A percentile compares a stretch with the other conserved stretches of the same genome.
phyloP scores from a whole-genome alignment of 2,797 vertebrate genomes.

The Ctenochaetus hawaiiensis region DNA sequence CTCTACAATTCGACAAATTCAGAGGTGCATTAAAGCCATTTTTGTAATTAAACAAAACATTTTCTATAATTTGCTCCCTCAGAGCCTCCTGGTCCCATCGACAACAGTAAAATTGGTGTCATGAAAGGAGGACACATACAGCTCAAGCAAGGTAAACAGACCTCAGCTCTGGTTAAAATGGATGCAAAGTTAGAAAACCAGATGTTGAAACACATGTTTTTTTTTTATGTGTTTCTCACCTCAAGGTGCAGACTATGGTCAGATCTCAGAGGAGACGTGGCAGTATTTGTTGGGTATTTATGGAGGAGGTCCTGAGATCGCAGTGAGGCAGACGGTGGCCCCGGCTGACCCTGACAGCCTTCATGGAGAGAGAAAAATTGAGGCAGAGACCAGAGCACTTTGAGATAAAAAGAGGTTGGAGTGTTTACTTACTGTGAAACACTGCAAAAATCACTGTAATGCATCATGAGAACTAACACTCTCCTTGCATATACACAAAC shows the following conservation, averaged over 20 bases:
- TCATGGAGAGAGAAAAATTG: constrained; percentile 95
- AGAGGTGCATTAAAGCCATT: neutral
- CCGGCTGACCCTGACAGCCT: constrained; percentile 87
- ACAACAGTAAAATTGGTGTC: constrained; percentile 95
- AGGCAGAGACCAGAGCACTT: constrained; percentile 94
- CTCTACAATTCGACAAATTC: neutral
- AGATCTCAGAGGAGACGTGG: constrained; percentile 99
- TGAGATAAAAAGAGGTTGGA: constrained; percentile 81
- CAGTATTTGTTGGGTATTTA: constrained; percentile 92
- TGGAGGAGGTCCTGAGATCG: constrained; percentile 93
- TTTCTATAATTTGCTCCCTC: constrained; percentile 14
- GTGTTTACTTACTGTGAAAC: neutral
- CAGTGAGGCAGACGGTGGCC: constrained; percentile 91
- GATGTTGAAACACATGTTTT: neutral
- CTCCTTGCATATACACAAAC: neutral
- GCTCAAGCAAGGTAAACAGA: constrained; percentile 93
- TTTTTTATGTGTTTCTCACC: neutral
- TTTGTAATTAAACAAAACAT: neutral
- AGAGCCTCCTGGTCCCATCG: constrained; percentile 96
- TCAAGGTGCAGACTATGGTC: constrained; percentile 96
- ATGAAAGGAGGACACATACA: constrained; percentile 94
- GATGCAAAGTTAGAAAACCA: neutral
- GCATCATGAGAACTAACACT: neutral
- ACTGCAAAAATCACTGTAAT: neutral
- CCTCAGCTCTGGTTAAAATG: neutral